Conservation (phyloP, 2,888 invertebrate species). For the Polia nebulosa region DNA sequence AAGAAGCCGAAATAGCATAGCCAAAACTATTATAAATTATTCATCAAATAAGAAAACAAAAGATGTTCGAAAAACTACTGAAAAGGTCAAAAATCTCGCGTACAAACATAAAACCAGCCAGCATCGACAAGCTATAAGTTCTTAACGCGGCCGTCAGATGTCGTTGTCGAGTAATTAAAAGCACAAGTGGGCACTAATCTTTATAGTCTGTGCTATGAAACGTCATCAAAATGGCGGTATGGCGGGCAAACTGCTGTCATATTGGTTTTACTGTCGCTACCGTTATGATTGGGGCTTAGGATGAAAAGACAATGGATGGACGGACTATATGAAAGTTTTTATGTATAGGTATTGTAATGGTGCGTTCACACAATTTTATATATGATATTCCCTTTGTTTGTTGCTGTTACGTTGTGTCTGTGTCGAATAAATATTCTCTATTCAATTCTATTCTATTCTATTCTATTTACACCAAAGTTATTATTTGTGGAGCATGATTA, state of each 20-base stretch:
- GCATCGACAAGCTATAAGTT: conserved; percentile 10
- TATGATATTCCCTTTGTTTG: too few species aligned
- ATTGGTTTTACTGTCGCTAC: conserved; percentile 24
- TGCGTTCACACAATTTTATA: too few species aligned
- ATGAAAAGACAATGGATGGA: not conserved
- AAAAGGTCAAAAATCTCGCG: conserved; percentile 20
- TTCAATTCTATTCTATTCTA: too few species aligned
- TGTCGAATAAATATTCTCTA: too few species aligned
- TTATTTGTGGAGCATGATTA: too few species aligned
- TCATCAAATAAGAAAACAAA: not conserved
- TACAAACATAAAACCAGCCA: conserved; percentile 18
- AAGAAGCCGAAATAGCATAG: too few species aligned
- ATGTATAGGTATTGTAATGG: too few species aligned
- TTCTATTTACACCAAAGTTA: too few species aligned
- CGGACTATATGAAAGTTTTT: too few species aligned
- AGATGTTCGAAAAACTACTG: not conserved
- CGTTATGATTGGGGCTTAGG: conserved; percentile 12
- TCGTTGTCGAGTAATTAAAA: conserved; percentile 54
- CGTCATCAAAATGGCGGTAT: conserved; percentile 36
- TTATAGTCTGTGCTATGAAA: conserved; percentile 53
- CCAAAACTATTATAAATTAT: too few species aligned
- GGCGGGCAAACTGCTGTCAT: conserved; percentile 17
- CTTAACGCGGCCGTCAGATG: conserved; percentile 57
- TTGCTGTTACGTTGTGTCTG: too few species aligned
- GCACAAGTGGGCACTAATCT: conserved; percentile 61